These are phyloP conservation scores for Procambarus virginalis DNA, from an alignment of 1,140 invertebrate species.

Conservation along the genomic window DNA sequence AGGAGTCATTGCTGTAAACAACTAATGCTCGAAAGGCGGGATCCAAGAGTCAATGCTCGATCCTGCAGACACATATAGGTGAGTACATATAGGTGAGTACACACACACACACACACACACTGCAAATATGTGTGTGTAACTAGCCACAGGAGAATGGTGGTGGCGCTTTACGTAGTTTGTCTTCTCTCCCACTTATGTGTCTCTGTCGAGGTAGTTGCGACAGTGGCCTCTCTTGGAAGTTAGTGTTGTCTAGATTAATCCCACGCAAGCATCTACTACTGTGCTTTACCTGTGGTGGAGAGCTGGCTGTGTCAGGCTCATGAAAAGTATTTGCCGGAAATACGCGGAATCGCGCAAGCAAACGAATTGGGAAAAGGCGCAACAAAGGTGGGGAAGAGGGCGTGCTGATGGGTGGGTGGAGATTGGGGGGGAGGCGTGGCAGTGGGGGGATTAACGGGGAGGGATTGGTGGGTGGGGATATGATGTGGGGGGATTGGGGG, in stretches of 20 bases:
- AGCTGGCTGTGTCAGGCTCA: slow-evolving; percentile 24
- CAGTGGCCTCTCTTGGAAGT: slow-evolving; percentile 62
- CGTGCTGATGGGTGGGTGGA: background rate
- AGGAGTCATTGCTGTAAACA: no score
- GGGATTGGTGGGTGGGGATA: no score
- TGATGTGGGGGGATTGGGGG: background rate
- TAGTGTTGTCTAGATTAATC: slow-evolving; percentile 50
- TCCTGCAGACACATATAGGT: no score
- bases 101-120: no score
- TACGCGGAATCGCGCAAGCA: background rate
- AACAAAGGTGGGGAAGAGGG: slow-evolving; percentile 3
- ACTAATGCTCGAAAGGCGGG: no score
- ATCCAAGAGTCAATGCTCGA: no score
- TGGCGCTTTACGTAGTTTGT: no score
- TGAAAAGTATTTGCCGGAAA: background rate
- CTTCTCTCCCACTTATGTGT: slow-evolving; percentile 21
- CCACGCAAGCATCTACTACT: slow-evolving; percentile 66
- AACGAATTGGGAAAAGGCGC: slow-evolving; percentile 6
- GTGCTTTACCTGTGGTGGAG: slow-evolving; percentile 41
- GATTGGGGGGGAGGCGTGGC: slow-evolving; percentile 1
- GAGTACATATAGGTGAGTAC: no score
- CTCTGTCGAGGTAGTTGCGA: slow-evolving; percentile 61
- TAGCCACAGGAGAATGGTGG: no score
- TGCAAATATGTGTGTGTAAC: no score
- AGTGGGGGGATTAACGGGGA: background rate